phyloP scores from a whole-genome alignment of 2,113 vertebrate genomes.

The Sander vitreus region DNA sequence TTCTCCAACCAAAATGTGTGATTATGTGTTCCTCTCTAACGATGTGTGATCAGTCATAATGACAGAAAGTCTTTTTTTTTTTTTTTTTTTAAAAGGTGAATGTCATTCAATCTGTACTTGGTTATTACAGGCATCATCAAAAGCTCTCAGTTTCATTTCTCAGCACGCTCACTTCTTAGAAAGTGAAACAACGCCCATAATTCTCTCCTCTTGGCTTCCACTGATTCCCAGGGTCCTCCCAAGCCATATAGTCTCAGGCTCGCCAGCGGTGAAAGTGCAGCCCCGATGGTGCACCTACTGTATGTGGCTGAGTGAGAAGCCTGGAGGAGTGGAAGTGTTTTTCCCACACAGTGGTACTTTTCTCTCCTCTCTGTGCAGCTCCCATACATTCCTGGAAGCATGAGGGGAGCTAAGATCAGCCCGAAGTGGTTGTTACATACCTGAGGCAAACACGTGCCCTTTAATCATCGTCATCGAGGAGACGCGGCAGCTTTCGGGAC shows the following conservation, averaged over 20 bases:
- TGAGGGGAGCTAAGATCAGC: conserved; percentile 42
- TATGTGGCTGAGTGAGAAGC: conserved; percentile 47
- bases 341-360: conserved; percentile 71
- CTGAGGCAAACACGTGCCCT: conserved; percentile 66
- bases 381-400: conserved; percentile 73
- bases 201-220: conserved; percentile 34
- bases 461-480: conserved; percentile 71
- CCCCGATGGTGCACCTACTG: conserved; percentile 41
- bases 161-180: conserved; percentile 32
- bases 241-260: conserved; percentile 44
- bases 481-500: conserved; percentile 57
- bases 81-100: not conserved
- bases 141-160: conserved; percentile 37
- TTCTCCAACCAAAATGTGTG: not conserved
- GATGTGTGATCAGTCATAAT: not conserved
- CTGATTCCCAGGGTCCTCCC: conserved; percentile 61
- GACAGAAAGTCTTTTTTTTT: not conserved
- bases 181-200: conserved; percentile 33
- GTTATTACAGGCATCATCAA: conserved; percentile 11
- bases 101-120: not conserved
- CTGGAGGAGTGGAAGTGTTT: conserved; percentile 43
- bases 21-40: not conserved
- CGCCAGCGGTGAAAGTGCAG: conserved; percentile 51
- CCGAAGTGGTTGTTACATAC: conserved; percentile 70
- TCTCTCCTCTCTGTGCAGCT: conserved; percentile 65